Evolutionary conservation across 2,113 vertebrate species (phyloP), one percentile per base, ranked within the genome.

Genomic region (Hippocampus abdominalis): DNA sequence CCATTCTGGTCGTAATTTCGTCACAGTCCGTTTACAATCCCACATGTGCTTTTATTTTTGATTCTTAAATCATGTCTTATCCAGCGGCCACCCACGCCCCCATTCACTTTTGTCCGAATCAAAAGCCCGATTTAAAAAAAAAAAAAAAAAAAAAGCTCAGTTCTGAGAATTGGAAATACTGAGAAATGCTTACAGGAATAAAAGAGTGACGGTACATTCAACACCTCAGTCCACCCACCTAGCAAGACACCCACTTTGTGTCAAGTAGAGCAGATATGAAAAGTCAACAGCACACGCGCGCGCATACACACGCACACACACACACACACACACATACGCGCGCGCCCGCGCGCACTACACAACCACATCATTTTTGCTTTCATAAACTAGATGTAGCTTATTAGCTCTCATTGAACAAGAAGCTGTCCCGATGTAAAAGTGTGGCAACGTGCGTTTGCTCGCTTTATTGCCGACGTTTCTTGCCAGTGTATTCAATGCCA

Each of bases 241-340:
- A 42, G 61, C 20, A 23, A 42, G 16, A 42, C 62, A n/a, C 62
- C 62, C 36, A 64, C 62, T 4, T 64, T 8, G 23, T 46, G 63
- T 46, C 42, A 64, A 64, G 42, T 64, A 64, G 23, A 64, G 21
- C 11, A 36, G 63, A 46, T 64, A 44, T 27, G 42, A 64, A 64
- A 64, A 46, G 63, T 64, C 63, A 64, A 64, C 39, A 46, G 63
- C 4, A 12, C 20, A 21, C 60, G 10, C 32, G 21, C 29, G 39
- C 29, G 9, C 32, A 4, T 6, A 12, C 42, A 42, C 40, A 42
- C 40, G 9, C 8, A 42, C 54, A 10, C 54, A 39, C 15, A 62
- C 60, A 62, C 10, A 57, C 12, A 15, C 23, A 23, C n/a, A 56
- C n/a, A 25, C n/a, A 5, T 5, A 0, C 32, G 39, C 2, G 8